These are phyloP conservation scores for Agapornis canus DNA, from an alignment of 2,797 vertebrate species.

Conservation along the genomic window DNA sequence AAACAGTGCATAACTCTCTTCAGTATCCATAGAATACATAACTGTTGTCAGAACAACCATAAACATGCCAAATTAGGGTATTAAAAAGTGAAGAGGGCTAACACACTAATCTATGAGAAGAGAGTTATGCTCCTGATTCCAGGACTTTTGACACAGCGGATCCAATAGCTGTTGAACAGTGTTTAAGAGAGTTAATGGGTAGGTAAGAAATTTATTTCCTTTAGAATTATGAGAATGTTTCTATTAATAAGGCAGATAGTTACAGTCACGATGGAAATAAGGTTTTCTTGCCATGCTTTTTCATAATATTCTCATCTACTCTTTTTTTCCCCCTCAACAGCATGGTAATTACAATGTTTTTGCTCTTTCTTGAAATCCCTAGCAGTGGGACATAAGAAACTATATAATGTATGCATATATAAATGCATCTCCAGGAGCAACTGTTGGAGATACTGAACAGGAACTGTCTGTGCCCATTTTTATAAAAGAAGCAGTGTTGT, in stretches of 20 bases:
- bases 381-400: not conserved
- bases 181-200: not conserved
- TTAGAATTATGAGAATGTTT: not conserved
- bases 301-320: not conserved
- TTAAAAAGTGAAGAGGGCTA: not conserved
- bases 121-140: not conserved
- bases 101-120: not conserved
- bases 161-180: not conserved
- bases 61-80: rapidly evolving
- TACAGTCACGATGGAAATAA: not conserved
- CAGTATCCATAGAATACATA: not conserved
- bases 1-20: not conserved
- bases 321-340: not conserved
- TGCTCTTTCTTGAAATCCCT: not conserved
- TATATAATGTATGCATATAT: not conserved
- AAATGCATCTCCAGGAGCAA: not conserved
- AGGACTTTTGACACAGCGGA: not conserved
- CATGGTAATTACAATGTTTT: not conserved
- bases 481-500: not conserved
- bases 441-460: not conserved
- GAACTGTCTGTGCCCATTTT: not conserved
- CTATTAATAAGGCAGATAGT: not conserved
- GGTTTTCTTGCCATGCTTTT: not conserved
- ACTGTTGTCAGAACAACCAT: not conserved
- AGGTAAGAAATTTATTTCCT: not conserved